Base-by-base conservation (phyloP, 2,797 vertebrate species). In the Lagothrix lagotricha region DNA sequence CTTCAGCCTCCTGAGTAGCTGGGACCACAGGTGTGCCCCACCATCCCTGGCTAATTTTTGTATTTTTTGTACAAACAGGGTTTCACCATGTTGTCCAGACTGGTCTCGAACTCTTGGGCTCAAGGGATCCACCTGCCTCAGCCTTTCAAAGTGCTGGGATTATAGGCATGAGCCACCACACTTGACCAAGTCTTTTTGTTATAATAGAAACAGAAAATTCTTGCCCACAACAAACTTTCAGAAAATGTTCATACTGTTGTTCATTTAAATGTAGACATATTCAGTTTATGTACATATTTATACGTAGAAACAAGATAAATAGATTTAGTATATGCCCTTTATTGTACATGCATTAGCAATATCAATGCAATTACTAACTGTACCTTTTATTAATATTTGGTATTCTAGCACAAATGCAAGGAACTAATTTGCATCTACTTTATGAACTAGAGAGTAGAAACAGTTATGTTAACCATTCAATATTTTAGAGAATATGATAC, bases 141-240 rank as follows among this genome's bases (percentile, higher is more conserved):
- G 61, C 15, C 33, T n/a, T 4, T 15, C 61, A 67, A 67, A 67
- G 33, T 67, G 7, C 33, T 67, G 61, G 33, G 14, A n/a, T 67
- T 67, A n/a, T n/a, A n/a, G 61, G 33, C 4, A 7, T n/a, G 61
- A n/a, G 15, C 61, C 61, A 67, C 61, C 33, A 67, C 61, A n/a
- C 33, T n/a, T n/a, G 33, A n/a, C 61, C 33, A n/a, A n/a, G 33
- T 67, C 61, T n/a, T n/a, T 72, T 72, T 72, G 97, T 98, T 98
- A 67, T 67, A 67, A n/a, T 9, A 98, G 96, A 98, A 98, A 95
- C 86, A 97, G 95, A 96, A 98, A 94, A 70, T 57, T 93, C 61
- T 90, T 54, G 48, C 28, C 30, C 91, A 54, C 73, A 86, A 88
- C 96, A 57, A 85, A 48, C 57, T 90, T 92, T 54, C 76, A 41